phyloP scores from a whole-genome alignment of 2,113 vertebrate genomes.

The Pao palembangensis region DNA sequence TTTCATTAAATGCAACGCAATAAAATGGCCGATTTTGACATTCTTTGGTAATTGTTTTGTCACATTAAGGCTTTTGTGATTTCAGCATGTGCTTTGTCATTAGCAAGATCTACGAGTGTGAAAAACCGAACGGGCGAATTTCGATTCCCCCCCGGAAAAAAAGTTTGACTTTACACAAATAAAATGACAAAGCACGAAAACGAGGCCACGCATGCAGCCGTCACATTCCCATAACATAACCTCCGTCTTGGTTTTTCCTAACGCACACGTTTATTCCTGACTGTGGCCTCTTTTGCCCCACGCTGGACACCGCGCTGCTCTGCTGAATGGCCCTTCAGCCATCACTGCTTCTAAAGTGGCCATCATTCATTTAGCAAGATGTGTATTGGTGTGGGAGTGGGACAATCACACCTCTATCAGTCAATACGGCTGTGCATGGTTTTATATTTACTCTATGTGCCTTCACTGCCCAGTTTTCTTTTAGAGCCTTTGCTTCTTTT shows the following conservation, averaged over 20 bases:
- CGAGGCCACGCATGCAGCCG: not conserved
- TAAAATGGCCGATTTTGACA: not conserved
- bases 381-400: too few species aligned
- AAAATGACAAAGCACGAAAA: conserved; percentile 27
- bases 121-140: not conserved
- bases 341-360: not conserved
- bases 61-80: conserved; percentile 5
- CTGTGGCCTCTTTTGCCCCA: not conserved
- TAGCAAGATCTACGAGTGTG: not conserved
- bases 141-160: too few species aligned
- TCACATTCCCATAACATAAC: not conserved
- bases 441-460: not conserved
- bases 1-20: conserved; percentile 1
- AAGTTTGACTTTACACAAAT: conserved; percentile 35
- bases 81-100: not conserved
- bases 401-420: too few species aligned
- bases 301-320: not conserved
- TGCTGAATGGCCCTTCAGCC: not conserved
- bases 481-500: not conserved
- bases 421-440: too few species aligned
- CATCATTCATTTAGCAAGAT: too few species aligned
- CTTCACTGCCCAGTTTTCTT: not conserved
- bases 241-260: not conserved
- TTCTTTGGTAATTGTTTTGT: conserved; percentile 5
- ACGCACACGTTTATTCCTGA: not conserved